Conservation (phyloP, 2,797 vertebrate species). For the Pseudochirops cupreus region DNA sequence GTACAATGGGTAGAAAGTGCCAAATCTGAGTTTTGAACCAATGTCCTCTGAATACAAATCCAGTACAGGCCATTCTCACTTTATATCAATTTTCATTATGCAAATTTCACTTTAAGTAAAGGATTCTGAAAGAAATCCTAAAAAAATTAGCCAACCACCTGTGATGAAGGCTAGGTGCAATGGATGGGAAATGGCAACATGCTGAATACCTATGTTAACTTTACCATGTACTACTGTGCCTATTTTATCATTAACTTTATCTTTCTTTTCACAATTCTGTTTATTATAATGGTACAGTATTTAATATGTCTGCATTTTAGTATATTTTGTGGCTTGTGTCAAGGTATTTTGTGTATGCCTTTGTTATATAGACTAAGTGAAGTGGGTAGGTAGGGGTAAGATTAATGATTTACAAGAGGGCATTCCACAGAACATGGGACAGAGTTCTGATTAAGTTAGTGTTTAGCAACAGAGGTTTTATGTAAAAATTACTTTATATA, state of each 20-base stretch:
- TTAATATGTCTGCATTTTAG: not conserved
- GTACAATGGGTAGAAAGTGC: not conserved
- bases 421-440: not conserved
- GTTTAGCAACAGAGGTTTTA: constrained; percentile 1
- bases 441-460: constrained; percentile 31
- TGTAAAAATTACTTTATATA: not conserved
- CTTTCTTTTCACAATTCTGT: not conserved
- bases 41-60: not conserved
- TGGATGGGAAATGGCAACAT: not conserved
- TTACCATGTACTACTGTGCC: not conserved
- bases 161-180: not conserved
- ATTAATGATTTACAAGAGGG: constrained; percentile 1
- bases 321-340: not conserved
- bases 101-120: not conserved
- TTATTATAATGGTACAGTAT: not conserved
- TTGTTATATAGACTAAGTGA: no score
- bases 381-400: not conserved
- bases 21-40: not conserved
- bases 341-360: not conserved
- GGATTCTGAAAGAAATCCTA: not conserved
- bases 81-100: not conserved
- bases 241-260: not conserved
- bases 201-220: not conserved
- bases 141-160: not conserved
- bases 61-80: not conserved